Conservation (phyloP, 2,888 invertebrate species). For the Drosophila histrio region DNA sequence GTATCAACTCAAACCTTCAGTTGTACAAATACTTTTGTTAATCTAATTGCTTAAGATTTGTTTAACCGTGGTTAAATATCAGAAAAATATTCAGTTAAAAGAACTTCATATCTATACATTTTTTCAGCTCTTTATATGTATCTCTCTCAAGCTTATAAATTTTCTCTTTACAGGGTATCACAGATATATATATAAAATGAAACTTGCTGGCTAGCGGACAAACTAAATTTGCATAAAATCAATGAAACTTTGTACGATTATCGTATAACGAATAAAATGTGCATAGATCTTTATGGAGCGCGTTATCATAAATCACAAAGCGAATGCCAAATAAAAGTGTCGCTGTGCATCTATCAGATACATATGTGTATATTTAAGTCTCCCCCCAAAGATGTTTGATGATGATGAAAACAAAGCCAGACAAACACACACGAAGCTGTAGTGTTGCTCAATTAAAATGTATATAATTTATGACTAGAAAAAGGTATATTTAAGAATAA, state of each 20-base stretch:
- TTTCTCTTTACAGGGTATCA: constrained; percentile 16
- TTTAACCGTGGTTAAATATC: no score
- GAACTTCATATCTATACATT: no score
- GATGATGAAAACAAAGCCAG: constrained; percentile 60
- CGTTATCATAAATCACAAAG: constrained; percentile 75
- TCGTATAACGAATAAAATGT: constrained; percentile 41
- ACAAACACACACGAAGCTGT: constrained; percentile 29
- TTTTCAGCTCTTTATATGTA: neutral
- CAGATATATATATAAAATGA: constrained; percentile 26
- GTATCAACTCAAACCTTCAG: no score
- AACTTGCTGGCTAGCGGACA: constrained; percentile 21
- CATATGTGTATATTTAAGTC: constrained; percentile 23
- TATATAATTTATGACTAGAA: constrained; percentile 61
- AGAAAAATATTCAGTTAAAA: no score
- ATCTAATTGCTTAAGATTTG: no score
- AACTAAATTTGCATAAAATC: constrained; percentile 71
- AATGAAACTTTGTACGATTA: constrained; percentile 56
- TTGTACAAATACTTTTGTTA: no score
- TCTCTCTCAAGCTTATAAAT: neutral
- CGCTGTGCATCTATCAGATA: constrained; percentile 57
- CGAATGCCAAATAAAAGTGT: constrained; percentile 71
- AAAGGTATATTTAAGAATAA: constrained; percentile 52
- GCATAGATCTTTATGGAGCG: constrained; percentile 63
- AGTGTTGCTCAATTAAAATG: constrained; percentile 74
- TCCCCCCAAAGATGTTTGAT: constrained; percentile 35